Conservation (phyloP, 37 sponge, comb jelly and placozoan genomes). For the Dysidea cf. avara region DNA sequence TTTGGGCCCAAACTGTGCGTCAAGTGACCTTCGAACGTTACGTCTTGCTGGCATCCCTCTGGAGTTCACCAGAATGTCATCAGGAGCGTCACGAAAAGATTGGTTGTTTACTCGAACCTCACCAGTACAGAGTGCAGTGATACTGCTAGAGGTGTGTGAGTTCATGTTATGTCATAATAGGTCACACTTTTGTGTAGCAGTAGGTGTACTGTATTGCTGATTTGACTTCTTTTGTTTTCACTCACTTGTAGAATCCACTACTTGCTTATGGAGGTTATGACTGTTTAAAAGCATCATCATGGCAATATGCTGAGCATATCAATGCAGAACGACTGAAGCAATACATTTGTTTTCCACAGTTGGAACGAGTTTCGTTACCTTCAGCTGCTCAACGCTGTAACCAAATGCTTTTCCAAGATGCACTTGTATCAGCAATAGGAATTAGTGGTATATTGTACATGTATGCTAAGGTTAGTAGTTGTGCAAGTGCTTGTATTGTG, state of each 20-base stretch:
- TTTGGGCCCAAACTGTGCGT: slow-evolving; percentile 53
- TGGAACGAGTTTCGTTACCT: slow-evolving; percentile 41
- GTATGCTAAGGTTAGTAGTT: slow-evolving; percentile 69
- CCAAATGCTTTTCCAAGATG: slow-evolving; percentile 59
- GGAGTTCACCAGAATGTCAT: background rate
- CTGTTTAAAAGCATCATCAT: slow-evolving; percentile 25
- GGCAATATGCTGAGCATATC: no score
- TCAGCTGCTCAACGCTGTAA: slow-evolving; percentile 27
- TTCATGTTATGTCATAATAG: no score
- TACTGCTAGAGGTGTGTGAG: slow-evolving; percentile 19
- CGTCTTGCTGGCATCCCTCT: slow-evolving; percentile 2
- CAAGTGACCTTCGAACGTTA: slow-evolving; percentile 19
- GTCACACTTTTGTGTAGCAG: no score
- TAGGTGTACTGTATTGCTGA: no score
- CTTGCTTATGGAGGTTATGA: slow-evolving; percentile 50
- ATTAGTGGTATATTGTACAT: slow-evolving; percentile 72
- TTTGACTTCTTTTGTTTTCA: no score
- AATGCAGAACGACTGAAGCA: no score
- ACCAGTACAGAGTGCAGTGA: background rate
- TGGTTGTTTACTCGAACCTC: slow-evolving; percentile 9
- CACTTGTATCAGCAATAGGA: slow-evolving; percentile 49
- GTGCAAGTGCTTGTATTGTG: background rate
- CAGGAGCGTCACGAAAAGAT: background rate
- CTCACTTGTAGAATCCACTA: slow-evolving; percentile 39
- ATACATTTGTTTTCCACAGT: slow-evolving; percentile 6